Evolutionary conservation across 2,888 invertebrate species (phyloP).

Genomic region (Ethmia dodecea): DNA sequence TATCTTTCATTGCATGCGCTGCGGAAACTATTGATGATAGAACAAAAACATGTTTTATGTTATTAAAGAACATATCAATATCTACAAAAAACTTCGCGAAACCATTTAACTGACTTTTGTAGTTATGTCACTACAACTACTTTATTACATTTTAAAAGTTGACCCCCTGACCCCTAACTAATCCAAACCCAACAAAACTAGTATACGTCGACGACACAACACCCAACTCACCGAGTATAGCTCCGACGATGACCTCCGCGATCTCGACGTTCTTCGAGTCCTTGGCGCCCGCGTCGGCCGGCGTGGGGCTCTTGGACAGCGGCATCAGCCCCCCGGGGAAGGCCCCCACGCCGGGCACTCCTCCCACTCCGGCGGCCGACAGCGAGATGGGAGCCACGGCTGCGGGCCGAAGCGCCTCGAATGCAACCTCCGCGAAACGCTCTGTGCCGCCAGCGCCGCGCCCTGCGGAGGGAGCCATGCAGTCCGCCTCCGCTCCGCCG

Average conservation of each 20-base stretch:
- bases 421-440: slow-evolving; percentile 87
- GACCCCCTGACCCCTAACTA: too few relatives aligned
- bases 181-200: too few relatives aligned
- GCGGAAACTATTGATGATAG: too few relatives aligned
- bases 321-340: slow-evolving; percentile 84
- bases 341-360: slow-evolving; percentile 77
- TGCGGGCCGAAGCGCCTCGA: slow-evolving; percentile 81
- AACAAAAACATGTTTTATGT: too few relatives aligned
- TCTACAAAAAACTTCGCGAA: too few relatives aligned
- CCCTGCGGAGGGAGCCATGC: slow-evolving; percentile 43
- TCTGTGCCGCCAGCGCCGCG: slow-evolving; percentile 79
- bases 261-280: slow-evolving; percentile 96
- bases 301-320: slow-evolving; percentile 88
- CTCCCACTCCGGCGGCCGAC: slow-evolving; percentile 81
- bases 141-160: too few relatives aligned
- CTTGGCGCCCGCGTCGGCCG: slow-evolving; percentile 86
- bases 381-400: slow-evolving; percentile 90
- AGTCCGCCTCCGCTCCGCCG: slow-evolving; percentile 57
- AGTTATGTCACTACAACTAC: too few relatives aligned
- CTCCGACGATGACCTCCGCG: slow-evolving; percentile 97
- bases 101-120: too few relatives aligned
- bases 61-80: too few relatives aligned
- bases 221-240: slow-evolving; percentile 90
- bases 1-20: too few relatives aligned
- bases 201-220: too few relatives aligned